Base-by-base conservation (phyloP, 1,140 invertebrate genomes). In the Zaprionus lachaisei region DNA sequence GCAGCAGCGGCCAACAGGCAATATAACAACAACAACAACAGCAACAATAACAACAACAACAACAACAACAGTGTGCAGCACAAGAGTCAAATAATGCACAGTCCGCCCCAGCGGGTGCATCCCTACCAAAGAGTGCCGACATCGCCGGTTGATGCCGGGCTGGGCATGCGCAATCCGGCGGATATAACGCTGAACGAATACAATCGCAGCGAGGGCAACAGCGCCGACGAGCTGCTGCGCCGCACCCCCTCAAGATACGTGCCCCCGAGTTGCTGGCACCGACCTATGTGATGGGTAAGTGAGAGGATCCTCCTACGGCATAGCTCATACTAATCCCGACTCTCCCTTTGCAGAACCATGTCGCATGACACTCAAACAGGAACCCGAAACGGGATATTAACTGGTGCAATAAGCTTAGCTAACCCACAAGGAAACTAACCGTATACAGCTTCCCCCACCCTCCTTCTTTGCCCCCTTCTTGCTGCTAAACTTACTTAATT, bases 171-270 rank as follows among this genome's bases (percentile, higher is more conserved):
- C 41, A 92, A 87, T 81, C 90, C 92, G 34, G 90, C 80, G 11
- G 92, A 92, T 20, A 92, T 92, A 20, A 92, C 92, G 15, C 72
- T 93, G 24, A 93, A 93, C 60, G 92, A 93, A 66, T 93, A 93
- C 72, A 92, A 92, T 57, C 80, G 89, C 2, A 91, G 79, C 63
- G 84, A 91, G 54, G 80, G 83, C 63, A 89, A 77, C 51, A 81
- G 81, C 37, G 79, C 91, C 6, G 91, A 92, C 31, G 91, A 92
- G 55, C 54, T 92, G 64, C 41, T 92, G 38, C 79, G 92, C 6
- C 90, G 85, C 14, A 79, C 80, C 15, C 86, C 17, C 72, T 91
- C 11, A 92, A 92, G 54, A 92, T 92, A 54, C 77, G 91, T 6
- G 60, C 77, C 5, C 67, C 85, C 0, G 91, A 92, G 31, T 41